Evolutionary conservation across 2,797 vertebrate genomes (phyloP), one percentile per base, ranked within the genome.

Genomic region (Helostoma temminkii): DNA sequence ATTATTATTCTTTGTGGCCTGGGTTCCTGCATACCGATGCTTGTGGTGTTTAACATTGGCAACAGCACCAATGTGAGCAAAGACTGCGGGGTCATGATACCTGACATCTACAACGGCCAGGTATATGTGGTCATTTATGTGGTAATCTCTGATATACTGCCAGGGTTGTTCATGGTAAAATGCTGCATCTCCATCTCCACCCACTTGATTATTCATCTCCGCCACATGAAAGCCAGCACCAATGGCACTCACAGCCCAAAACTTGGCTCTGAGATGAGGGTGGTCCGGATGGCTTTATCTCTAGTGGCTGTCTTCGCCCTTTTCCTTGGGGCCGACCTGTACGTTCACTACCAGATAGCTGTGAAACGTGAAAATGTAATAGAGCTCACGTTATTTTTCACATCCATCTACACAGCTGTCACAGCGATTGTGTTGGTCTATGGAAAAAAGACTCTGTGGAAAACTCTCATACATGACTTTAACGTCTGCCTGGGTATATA

Each of bases 141-240:
- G 28, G 5, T 94, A 30, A 54, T 91, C 1, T 50, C 92, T 0
- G 93, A 95, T 18, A 74, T 94, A 0, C 43, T 94, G 41, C 94
- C 94, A 0, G 92, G 92, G 2, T 5, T 92, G 58, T 2, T 95
- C 41, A 93, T 94, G 92, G 49, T 91, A 0, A 94, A 94, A 74
- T 90, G 91, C 80, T 93, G 94, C 86, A 67, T 95, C 70, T 95
- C 94, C 58, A 93, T 94, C 77, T 90, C 91, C 0, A 19, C 91
- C 52, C 92, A 95, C 72, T 74, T 94, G 62, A 81, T 76, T 24
- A 71, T 89, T 39, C 94, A 95, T 54, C 92, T 94, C n/a, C 89
- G 30, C 3, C 78, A 91, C 82, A 93, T 95, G 93, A 94, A 92
- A 55, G 85, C 91, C 67, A 93, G 86, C 78, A 83, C 66, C 66